Base-by-base conservation (phyloP, 2,113 vertebrate species). In the Pteropus alecto region DNA sequence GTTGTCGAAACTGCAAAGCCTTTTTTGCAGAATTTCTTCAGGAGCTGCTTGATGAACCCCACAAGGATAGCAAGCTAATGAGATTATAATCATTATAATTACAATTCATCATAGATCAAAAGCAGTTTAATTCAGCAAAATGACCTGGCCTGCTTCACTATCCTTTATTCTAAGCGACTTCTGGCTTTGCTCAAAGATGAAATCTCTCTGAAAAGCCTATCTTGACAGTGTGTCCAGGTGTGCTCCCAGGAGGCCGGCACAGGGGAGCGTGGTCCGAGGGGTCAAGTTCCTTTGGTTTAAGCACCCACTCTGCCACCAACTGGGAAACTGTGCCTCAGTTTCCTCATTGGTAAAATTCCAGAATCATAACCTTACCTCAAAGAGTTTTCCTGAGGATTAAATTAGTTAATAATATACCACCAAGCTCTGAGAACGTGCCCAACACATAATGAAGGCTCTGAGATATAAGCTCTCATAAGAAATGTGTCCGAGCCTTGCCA, bases 61-160 rank as follows among this genome's bases (percentile, higher is more conserved):
- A 76, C 84, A 94, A 92, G 94, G 90, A 95, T 76, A 87, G 90
- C n/a, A 18, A 97, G 86, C 86, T 97, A 97, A 95, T n/a, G 43
- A 97, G 96, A 97, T 95, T 92, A 89, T 96, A 91, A 98, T 96
- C 96, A 94, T 97, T 82, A 86, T 95, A 96, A 97, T 96, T 96
- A 95, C 91, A 91, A 93, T 93, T 96, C 96, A 95, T 90, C 94
- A 87, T 71, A 96, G 93, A 96, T 95, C 88, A 96, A 93, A 97
- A 95, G 93, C 88, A 7, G 82, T 79, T 96, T 96, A 95, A 93
- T 93, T 96, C 96, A 89, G 79, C 76, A 82, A 63, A 90, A 86
- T 90, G 90, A 93, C 97, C 97, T 19, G 93, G 88, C 58, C 87
- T 38, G 43, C 84, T 58, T 68, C 12, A 5, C 78, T 24, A 30